A percentile compares a stretch with the other conserved stretches of the same genome.
phyloP scores from a whole-genome alignment of 1,140 invertebrate genomes.

The Ladona fulva region DNA sequence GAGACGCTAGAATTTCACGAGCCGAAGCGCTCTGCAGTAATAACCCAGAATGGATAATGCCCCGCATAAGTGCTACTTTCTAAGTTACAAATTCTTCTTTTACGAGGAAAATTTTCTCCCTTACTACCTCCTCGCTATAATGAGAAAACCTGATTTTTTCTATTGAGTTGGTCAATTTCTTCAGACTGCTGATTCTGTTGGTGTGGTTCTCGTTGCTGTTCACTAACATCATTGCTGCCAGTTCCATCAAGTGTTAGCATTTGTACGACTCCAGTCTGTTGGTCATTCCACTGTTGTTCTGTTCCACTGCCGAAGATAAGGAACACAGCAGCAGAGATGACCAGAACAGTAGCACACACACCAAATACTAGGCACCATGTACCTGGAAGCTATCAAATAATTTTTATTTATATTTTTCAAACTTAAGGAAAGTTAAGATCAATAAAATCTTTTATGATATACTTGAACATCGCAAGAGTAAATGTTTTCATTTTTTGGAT shows the following conservation, averaged over 20 bases:
- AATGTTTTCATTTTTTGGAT: too few species aligned
- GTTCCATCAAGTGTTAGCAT: neutral
- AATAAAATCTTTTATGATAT: too few species aligned
- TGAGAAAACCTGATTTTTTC: neutral
- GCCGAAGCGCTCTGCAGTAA: too few species aligned
- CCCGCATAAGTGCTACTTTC: too few species aligned
- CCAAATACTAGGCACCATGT: slow-evolving; percentile 49
- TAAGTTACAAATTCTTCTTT: too few species aligned
- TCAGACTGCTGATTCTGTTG: neutral
- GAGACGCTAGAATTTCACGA: too few species aligned
- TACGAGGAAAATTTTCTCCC: too few species aligned
- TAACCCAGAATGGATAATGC: too few species aligned
- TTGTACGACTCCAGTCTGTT: neutral
- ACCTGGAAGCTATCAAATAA: slow-evolving; percentile 48
- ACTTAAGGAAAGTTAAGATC: too few species aligned
- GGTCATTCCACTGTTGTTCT: slow-evolving; percentile 43
- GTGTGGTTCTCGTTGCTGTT: neutral
- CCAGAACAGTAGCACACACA: slow-evolving; percentile 43
- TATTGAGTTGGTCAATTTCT: neutral
- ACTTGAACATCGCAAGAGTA: too few species aligned
- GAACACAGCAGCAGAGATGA: slow-evolving; percentile 44
- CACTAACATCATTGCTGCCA: neutral
- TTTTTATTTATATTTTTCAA: too few species aligned
- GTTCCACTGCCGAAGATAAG: slow-evolving; percentile 46
- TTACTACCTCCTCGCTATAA: too few species aligned